Base-by-base conservation (phyloP, 1,140 invertebrate species). In the Eufriesea mexicana region DNA sequence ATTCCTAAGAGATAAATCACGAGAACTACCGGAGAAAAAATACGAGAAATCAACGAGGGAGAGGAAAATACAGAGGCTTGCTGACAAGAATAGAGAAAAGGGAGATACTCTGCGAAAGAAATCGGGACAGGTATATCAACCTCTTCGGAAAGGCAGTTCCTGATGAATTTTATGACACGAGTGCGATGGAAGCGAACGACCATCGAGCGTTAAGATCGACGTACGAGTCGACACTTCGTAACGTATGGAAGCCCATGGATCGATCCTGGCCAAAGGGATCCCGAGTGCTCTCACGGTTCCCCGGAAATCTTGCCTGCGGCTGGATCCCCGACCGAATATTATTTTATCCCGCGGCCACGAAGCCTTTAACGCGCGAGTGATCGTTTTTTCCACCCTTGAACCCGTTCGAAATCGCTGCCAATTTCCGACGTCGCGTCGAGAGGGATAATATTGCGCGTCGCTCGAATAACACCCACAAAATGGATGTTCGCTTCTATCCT, bases 131-230 rank as follows among this genome's bases (percentile, higher is more conserved):
- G n/a, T 28, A 23, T 55, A 64, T 45, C 49, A n/a, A 45, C 18
- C 16, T 35, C 5, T 64, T 55, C n/a, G 9, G 35, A 49, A 55
- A 55, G 49, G 20, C 42, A 2, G 23, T 64, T 55, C 14, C 49
- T n/a, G 61, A 81, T 64, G 79, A 81, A 81, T 45, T 75, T 81
- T 66, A 75, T 14, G 71, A 35, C 61, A 51, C 35, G 18, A 75
- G 49, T 66, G 61, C 51, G 66, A 66, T 74, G 25, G 59, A 74
- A 75, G 59, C 18, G 70, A 80, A 54, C 35, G 42, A 74, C 70
- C 71, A 61, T 80, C 6, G 70, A 45, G 7, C 28, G 18, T 64
- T 54, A 49, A 47, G 45, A 49, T 57, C 62, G 25, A 35, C 42
- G 61, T 45, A 18, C 61, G 72, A 35, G 25, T 51, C 49, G 62